phyloP scores from a whole-genome alignment of 2,888 invertebrate genomes.

The Netelia inedita region DNA sequence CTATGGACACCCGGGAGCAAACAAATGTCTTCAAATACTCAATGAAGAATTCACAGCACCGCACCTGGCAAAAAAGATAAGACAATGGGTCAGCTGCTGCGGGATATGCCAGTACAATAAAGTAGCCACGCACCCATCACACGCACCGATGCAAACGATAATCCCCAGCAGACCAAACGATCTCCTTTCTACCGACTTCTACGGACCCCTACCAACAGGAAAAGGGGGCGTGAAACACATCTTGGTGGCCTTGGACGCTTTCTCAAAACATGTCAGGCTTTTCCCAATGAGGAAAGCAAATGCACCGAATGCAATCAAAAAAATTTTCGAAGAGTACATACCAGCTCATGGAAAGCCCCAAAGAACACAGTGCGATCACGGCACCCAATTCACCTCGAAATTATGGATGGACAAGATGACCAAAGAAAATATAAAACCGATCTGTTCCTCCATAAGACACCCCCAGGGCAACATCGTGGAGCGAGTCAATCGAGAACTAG shows the following conservation, averaged over 20 bases:
- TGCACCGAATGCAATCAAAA: neutral
- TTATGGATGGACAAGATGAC: neutral
- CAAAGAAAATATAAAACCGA: neutral
- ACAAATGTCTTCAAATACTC: neutral
- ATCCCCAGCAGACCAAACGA: neutral
- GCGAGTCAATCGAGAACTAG: conserved; percentile 6
- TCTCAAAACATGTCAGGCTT: neutral
- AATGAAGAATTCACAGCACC: neutral
- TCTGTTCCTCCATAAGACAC: conserved; percentile 2
- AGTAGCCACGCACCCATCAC: neutral
- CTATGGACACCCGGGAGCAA: conserved; percentile 2
- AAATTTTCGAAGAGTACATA: neutral
- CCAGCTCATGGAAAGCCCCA: neutral
- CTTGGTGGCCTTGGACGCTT: neutral
- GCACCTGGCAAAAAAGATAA: neutral
- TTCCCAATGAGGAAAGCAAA: conserved; percentile 9
- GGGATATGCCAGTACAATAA: conserved; percentile 12
- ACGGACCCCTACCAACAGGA: neutral
- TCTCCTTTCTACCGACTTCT: neutral
- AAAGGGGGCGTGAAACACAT: neutral
- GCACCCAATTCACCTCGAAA: conserved; percentile 14
- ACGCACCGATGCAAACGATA: neutral
- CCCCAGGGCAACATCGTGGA: conserved; percentile 20
- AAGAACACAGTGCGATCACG: conserved; percentile 2
- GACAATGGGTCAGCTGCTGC: neutral